These are phyloP conservation scores for Eumeta japonica DNA, from an alignment of 1,140 invertebrate genomes.

Conservation along the genomic window DNA sequence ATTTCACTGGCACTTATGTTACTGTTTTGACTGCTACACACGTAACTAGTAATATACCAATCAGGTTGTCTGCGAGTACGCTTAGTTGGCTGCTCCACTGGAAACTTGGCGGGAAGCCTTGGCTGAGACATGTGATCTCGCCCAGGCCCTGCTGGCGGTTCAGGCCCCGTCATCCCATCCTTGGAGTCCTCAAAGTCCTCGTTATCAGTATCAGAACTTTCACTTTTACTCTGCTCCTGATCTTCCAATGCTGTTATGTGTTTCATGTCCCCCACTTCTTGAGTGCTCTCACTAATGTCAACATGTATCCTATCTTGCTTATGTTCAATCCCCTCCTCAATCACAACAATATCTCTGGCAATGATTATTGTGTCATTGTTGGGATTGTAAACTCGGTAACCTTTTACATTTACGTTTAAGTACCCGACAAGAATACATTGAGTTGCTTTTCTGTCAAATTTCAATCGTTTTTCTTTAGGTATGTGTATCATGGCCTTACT, in stretches of 20 bases:
- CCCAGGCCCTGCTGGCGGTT: no score
- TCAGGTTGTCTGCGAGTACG: no score
- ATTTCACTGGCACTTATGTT: neutral
- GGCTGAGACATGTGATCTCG: no score
- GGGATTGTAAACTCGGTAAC: constrained; percentile 24
- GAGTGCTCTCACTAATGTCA: constrained; percentile 6
- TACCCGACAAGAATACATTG: constrained; percentile 31
- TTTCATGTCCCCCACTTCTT: constrained; percentile 9
- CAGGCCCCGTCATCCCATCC: constrained; percentile 1
- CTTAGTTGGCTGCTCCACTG: no score
- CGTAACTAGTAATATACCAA: no score
- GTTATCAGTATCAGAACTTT: constrained; percentile 4
- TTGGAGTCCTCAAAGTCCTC: constrained; percentile 5
- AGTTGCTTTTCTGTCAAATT: constrained; percentile 13
- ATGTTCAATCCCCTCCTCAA: constrained; percentile 12
- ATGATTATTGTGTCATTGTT: constrained; percentile 21
- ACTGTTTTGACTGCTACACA: no score
- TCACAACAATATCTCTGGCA: constrained; percentile 15
- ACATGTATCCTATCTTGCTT: constrained; percentile 6
- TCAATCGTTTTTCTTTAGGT: constrained; percentile 12
- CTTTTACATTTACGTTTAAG: constrained; percentile 19
- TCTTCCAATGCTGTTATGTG: constrained; percentile 5
- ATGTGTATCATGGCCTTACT: no score
- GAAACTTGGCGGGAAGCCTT: no score
- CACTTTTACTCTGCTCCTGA: constrained; percentile 6